Evolutionary conservation across 1,140 invertebrate genomes (phyloP), one percentile per base, ranked within the genome.

Genomic region (Drosophila guanche): DNA sequence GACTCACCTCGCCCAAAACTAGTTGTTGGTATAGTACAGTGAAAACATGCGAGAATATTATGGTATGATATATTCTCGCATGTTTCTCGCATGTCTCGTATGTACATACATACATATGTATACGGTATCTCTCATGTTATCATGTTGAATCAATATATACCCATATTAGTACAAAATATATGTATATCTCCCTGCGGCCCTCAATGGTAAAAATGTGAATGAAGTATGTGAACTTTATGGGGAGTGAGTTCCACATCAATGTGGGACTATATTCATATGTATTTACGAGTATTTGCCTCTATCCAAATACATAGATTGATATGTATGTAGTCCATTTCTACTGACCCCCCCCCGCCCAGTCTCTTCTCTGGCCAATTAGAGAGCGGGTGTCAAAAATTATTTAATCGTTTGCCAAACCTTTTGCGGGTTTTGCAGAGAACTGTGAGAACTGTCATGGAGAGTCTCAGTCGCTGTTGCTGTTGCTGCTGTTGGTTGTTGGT

Each of bases 301-400:
- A 57, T 72, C 8, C 8, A 3, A 29, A 33, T 8, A 33, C 8
- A 8, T 33, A 33, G 8, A 33, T 10, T 33, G 29, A 20, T 33
- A 10, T 33, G 29, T 33, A 33, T 3, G 12, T 14, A 37, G 22
- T 43, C 5, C 50, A 50, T 27, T 47, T 4, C 10, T 2, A 8
- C 22, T 42, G 16, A n/a, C n/a, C n/a, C n/a, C n/a, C 20, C 55
- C 7, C 50, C 4, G 48, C 16, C 16, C 16, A 20, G 16, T 20
- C 16, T 20, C 16, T 22, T 43, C n/a, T 46, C 56, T 45, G 59
- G 29, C 45, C 83, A 86, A 86, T 86, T 86, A 86, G 83, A 78
- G 74, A 56, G 47, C 41, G 66, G 60, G 83, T 86, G 83, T 63
- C 52, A 86, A 86, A 86, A 86, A 88, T 79, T 66, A 79, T 73